Evolutionary conservation across 2,113 vertebrate species (phyloP), one percentile per base, ranked within the genome.

Genomic region (Nerophis lumbriciformis): DNA sequence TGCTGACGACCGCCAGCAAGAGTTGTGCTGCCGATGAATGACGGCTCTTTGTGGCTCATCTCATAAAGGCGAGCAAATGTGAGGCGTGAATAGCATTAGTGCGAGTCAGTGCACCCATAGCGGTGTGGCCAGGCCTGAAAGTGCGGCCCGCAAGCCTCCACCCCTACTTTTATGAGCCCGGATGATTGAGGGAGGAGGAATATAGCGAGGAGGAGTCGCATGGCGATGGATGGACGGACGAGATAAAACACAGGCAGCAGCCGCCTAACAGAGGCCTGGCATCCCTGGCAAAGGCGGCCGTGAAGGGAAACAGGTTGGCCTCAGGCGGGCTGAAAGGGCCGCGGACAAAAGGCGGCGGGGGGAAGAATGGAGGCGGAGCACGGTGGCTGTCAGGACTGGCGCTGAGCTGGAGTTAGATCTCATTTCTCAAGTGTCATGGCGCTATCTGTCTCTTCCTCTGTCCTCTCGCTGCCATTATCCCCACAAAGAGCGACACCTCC

Each of bases 91-190:
- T 87, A 82, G 85, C 80, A 88, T 87, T 84, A 88, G 86, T 88
- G 79, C 86, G 67, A 89, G 87, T 88, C 86, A 87, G 75, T 81
- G 87, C 80, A 82, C 86, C 78, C 85, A 87, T 80, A 88, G 86
- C 73, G 42, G 85, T 81, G 82, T 78, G 88, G 66, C 86, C 83
- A 87, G 85, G 82, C 89, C 85, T 87, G 85, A 88, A 88, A 85
- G 81, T 73, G 59, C 81, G 73, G 78, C 67, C 85, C 72, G 76
- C 76, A 79, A 42, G 60, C 68, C 83, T 83, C 85, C 83, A 79
- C 83, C 75, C 49, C 14, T 59, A 83, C 81, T 86, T 89, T 87
- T 87, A 89, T 83, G 71, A 75, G 79, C 77, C 82, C 80, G 77
- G 69, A 83, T 84, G 86, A 89, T 85, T 75, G 86, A 88, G 76